These are phyloP conservation scores for Chrosomus eos DNA, from an alignment of 2,797 vertebrate species.

Conservation along the genomic window DNA sequence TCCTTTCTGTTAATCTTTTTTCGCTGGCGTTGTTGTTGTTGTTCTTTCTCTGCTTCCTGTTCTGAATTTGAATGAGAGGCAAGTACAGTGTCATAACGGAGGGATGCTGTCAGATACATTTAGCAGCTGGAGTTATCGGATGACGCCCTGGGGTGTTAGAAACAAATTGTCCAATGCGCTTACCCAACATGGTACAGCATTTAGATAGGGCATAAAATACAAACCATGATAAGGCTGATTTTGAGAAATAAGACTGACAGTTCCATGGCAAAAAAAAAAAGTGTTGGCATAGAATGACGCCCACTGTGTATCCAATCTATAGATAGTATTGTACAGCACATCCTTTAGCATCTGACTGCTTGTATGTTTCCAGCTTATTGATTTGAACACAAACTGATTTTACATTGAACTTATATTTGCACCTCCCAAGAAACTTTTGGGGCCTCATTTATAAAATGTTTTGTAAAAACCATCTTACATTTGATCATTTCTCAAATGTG, in stretches of 20 bases:
- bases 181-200: conserved; percentile 38
- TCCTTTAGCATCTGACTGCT: conserved; percentile 14
- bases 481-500: neutral
- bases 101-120: conserved; percentile 61
- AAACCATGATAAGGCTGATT: conserved; percentile 39
- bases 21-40: neutral
- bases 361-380: conserved; percentile 42
- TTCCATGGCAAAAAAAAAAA: neutral
- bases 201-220: conserved; percentile 47
- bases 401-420: neutral
- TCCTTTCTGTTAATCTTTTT: conserved; percentile 14
- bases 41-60: conserved; percentile 44
- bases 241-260: conserved; percentile 12
- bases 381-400: conserved; percentile 32
- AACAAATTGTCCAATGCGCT: conserved; percentile 47
- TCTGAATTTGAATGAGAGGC: conserved; percentile 55
- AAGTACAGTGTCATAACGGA: conserved; percentile 51
- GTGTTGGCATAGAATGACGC: conserved; percentile 19
- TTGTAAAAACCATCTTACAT: no score
- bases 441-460: neutral
- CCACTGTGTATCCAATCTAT: conserved; percentile 9
- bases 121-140: conserved; percentile 57
- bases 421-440: neutral
- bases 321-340: neutral
- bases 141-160: conserved; percentile 45